Evolutionary conservation across 2,888 invertebrate species (phyloP).

Genomic region (Euclidia mi): DNA sequence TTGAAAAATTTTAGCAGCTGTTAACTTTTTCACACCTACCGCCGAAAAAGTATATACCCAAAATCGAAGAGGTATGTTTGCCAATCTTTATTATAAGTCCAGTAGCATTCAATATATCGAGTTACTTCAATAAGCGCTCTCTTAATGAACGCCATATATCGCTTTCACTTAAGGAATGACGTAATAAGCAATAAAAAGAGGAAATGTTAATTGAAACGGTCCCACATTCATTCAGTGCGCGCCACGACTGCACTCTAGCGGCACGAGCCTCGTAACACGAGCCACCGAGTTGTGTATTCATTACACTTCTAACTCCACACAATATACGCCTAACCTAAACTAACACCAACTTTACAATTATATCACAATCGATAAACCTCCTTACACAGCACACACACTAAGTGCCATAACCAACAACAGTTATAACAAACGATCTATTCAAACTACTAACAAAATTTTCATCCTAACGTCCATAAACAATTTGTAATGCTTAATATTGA

Average conservation of each 20-base stretch:
- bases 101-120: too few relatives aligned
- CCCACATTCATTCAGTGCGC: constrained; percentile 32
- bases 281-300: constrained; percentile 27
- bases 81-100: too few relatives aligned
- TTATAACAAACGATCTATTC: constrained; percentile 42
- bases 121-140: neutral
- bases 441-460: constrained; percentile 37
- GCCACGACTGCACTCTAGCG: constrained; percentile 36
- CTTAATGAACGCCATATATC: constrained; percentile 19
- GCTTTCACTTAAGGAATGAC: constrained; percentile 20
- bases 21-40: too few relatives aligned
- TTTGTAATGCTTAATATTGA: constrained; percentile 55
- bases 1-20: too few relatives aligned
- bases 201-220: constrained; percentile 45
- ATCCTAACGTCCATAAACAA: constrained; percentile 51
- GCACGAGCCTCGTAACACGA: constrained; percentile 16
- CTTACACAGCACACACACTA: constrained; percentile 22
- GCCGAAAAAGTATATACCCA: too few relatives aligned
- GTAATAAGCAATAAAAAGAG: constrained; percentile 42
- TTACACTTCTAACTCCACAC: constrained; percentile 47
- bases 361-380: constrained; percentile 33
- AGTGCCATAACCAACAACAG: constrained; percentile 23
- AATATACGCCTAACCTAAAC: constrained; percentile 29
- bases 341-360: constrained; percentile 63
- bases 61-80: too few relatives aligned